Percentiles rank a stretch among this genome's conserved stretches.
These are phyloP conservation scores for Gymnorhina tibicen DNA, from an alignment of 2,113 vertebrate genomes.

Conservation along the genomic window DNA sequence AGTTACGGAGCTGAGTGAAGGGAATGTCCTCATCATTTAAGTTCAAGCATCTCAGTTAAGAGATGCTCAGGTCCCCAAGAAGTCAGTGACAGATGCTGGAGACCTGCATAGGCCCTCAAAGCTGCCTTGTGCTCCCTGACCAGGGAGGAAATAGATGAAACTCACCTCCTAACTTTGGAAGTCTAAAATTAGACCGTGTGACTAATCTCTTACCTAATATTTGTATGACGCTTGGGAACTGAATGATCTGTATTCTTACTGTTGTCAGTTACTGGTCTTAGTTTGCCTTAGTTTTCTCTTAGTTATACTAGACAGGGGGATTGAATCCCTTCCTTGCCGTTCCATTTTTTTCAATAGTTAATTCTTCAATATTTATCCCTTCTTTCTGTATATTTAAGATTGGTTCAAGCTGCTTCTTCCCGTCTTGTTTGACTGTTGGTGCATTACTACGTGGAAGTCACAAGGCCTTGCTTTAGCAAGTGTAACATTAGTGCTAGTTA, in stretches of 20 bases:
- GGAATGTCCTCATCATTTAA: not conserved
- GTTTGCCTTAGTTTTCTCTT: not conserved
- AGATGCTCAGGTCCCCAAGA: not conserved
- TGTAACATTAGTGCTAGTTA: not conserved
- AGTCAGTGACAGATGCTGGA: not conserved
- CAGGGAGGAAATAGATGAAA: not conserved
- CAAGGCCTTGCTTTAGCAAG: not conserved
- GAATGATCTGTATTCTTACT: not conserved
- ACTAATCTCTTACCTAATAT: not conserved
- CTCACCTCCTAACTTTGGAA: not conserved
- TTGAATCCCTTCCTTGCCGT: not conserved
- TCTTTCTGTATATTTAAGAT: not conserved
- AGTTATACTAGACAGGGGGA: not conserved
- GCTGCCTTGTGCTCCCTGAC: not conserved
- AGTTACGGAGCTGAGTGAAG: not conserved
- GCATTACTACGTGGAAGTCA: not conserved
- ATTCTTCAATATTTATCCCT: not conserved
- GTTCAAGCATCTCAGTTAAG: not conserved
- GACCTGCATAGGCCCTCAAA: not conserved
- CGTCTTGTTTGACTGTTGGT: not conserved
- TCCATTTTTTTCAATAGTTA: not conserved
- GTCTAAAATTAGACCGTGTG: not conserved
- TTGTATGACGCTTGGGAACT: not conserved
- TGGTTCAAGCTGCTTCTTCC: not conserved
- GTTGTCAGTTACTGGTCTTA: not conserved